Conservation (phyloP, 2,888 invertebrate genomes). For the Drosophila helvetica region DNA sequence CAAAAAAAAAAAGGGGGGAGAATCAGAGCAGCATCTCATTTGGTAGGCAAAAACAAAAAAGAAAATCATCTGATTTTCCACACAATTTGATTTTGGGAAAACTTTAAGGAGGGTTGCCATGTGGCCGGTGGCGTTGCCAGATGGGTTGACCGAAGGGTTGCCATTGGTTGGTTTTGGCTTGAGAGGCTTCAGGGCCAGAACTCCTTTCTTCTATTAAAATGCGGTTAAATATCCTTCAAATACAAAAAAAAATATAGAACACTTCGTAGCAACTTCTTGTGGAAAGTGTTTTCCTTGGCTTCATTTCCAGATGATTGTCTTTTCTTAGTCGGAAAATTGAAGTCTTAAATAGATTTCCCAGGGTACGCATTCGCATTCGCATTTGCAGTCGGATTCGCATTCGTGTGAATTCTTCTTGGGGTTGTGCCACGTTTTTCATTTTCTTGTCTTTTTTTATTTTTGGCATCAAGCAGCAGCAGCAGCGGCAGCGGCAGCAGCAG, state of each 20-base stretch:
- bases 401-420: slow-evolving; percentile 43
- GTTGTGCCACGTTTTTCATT: slow-evolving; percentile 38
- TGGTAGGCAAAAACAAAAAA: slow-evolving; percentile 47
- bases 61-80: slow-evolving; percentile 50
- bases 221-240: too few species aligned
- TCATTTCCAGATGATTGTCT: neutral
- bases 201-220: too few species aligned
- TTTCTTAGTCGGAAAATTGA: slow-evolving; percentile 14
- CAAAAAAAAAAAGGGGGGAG: slow-evolving; percentile 24
- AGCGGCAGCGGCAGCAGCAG: slow-evolving; percentile 19
- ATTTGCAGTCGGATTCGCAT: neutral
- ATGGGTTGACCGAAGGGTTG: neutral
- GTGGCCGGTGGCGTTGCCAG: neutral
- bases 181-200: too few species aligned
- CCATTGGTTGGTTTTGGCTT: too few species aligned
- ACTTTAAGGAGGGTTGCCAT: neutral
- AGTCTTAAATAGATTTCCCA: slow-evolving; percentile 46
- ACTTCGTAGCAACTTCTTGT: neutral
- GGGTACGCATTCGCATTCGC: slow-evolving; percentile 15
- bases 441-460: slow-evolving; percentile 64
- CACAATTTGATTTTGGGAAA: slow-evolving; percentile 48
- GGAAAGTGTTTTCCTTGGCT: neutral
- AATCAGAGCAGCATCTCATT: slow-evolving; percentile 53
- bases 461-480: slow-evolving; percentile 59
- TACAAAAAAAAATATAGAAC: too few species aligned